phyloP scores from a whole-genome alignment of 2,888 invertebrate genomes.

The Brachynemurus nebulosus region DNA sequence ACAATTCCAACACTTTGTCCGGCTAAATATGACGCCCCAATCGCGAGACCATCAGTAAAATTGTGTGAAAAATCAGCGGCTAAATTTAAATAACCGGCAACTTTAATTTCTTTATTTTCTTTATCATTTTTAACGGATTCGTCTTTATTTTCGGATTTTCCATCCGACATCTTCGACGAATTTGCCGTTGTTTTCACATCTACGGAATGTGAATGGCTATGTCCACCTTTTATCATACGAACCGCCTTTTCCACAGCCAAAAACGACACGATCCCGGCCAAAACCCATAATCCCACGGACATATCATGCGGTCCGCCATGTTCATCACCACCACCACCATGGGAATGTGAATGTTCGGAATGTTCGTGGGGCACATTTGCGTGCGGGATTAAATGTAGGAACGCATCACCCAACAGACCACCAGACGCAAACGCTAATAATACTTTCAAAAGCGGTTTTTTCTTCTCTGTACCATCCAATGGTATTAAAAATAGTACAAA shows the following conservation, averaged over 20 bases:
- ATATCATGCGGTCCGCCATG: slow-evolving; percentile 60
- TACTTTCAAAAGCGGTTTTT: slow-evolving; percentile 77
- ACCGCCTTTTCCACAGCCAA: slow-evolving; percentile 88
- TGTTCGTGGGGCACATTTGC: slow-evolving; percentile 50
- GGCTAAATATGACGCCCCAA: slow-evolving; percentile 93
- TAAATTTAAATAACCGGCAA: slow-evolving; percentile 89
- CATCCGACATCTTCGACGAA: slow-evolving; percentile 19
- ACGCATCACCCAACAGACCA: slow-evolving; percentile 94
- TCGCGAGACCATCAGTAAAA: slow-evolving; percentile 97
- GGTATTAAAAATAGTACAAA: slow-evolving; percentile 87
- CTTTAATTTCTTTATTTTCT: slow-evolving; percentile 46
- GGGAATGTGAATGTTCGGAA: slow-evolving; percentile 26
- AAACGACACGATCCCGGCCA: slow-evolving; percentile 86
- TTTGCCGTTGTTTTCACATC: slow-evolving; percentile 16
- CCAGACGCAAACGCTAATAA: slow-evolving; percentile 89
- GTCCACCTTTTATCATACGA: slow-evolving; percentile 70
- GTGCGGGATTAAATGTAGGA: slow-evolving; percentile 96
- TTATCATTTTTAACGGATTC: slow-evolving; percentile 21
- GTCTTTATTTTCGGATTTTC: slow-evolving; percentile 18
- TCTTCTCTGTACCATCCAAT: slow-evolving; percentile 69
- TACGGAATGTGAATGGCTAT: slow-evolving; percentile 55
- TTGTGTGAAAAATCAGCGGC: slow-evolving; percentile 98
- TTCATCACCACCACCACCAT: slow-evolving; percentile 33
- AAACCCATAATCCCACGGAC: slow-evolving; percentile 86
- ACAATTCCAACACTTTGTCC: slow-evolving; percentile 76